phyloP scores from a whole-genome alignment of 2,113 vertebrate genomes.

The Proteles cristata region DNA sequence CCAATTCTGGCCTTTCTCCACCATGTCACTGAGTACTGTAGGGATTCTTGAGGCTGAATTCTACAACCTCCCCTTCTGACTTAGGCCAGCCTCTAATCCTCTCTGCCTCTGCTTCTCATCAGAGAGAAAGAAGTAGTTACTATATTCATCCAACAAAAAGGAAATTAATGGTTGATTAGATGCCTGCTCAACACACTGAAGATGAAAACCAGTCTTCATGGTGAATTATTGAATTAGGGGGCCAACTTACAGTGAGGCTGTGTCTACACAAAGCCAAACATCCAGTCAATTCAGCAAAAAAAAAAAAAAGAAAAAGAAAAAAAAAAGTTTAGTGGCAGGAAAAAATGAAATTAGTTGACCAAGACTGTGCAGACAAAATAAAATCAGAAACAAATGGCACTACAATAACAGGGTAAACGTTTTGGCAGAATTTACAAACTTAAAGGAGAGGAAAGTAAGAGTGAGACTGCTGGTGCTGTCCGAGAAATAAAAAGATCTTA shows the following conservation, averaged over 20 bases:
- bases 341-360: slow-evolving; percentile 62
- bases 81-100: background rate
- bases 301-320: slow-evolving; percentile 47
- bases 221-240: slow-evolving; percentile 81
- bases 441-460: background rate
- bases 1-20: background rate
- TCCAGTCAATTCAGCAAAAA: slow-evolving; percentile 57
- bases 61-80: background rate
- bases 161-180: slow-evolving; percentile 83
- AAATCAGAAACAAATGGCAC: slow-evolving; percentile 21
- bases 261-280: slow-evolving; percentile 76
- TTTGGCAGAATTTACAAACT: background rate
- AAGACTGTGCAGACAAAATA: slow-evolving; percentile 26
- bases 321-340: slow-evolving; percentile 54
- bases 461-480: background rate
- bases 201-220: slow-evolving; percentile 81
- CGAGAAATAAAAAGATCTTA: background rate
- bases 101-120: slow-evolving; percentile 73
- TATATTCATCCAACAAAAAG: slow-evolving; percentile 79
- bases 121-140: slow-evolving; percentile 75
- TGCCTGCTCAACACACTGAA: slow-evolving; percentile 78
- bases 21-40: background rate
- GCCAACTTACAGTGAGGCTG: slow-evolving; percentile 75
- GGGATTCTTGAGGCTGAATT: background rate
- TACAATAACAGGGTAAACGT: background rate